Percentiles rank a stretch among this genome's conserved stretches.
These are phyloP conservation scores for Heterotis niloticus DNA, from an alignment of 2,113 vertebrate species.

Conservation along the genomic window DNA sequence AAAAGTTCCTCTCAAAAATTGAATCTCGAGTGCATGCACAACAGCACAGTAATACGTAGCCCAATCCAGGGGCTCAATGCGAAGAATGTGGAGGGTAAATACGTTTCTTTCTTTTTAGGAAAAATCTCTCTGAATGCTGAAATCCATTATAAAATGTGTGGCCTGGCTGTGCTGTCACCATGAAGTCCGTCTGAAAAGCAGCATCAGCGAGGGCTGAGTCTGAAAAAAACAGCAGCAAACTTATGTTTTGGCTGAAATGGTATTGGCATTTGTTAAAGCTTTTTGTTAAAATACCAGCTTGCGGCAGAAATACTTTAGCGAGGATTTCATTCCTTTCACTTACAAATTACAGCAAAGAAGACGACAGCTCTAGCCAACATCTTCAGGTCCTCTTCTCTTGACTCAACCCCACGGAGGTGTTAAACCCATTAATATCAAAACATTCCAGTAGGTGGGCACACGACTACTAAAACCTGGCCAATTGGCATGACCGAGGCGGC, in stretches of 20 bases:
- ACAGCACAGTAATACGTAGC: not conserved
- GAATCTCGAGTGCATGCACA: not conserved
- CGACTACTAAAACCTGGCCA: too few species aligned
- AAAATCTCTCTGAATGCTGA: not conserved
- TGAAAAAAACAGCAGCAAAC: not conserved
- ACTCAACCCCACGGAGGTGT: too few species aligned
- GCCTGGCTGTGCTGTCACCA: not conserved
- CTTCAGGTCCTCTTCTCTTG: too few species aligned
- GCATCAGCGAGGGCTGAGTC: not conserved
- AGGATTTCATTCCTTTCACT: too few species aligned
- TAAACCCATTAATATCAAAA: too few species aligned
- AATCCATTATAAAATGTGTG: not conserved
- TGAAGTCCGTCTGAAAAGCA: not conserved
- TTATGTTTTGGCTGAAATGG: not conserved
- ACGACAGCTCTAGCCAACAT: too few species aligned
- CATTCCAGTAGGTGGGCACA: too few species aligned
- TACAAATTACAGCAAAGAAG: too few species aligned
- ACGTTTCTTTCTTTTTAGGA: not conserved
- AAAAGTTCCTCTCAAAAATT: not conserved
- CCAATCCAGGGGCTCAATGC: not conserved
- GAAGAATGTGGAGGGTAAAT: not conserved
- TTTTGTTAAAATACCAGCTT: too few species aligned
- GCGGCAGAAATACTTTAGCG: too few species aligned
- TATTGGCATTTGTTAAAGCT: not conserved
- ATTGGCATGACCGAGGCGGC: too few species aligned